Evolutionary conservation across 2,113 vertebrate genomes (phyloP), one percentile per base, ranked within the genome.

Genomic region (Coracopsis vasa): DNA sequence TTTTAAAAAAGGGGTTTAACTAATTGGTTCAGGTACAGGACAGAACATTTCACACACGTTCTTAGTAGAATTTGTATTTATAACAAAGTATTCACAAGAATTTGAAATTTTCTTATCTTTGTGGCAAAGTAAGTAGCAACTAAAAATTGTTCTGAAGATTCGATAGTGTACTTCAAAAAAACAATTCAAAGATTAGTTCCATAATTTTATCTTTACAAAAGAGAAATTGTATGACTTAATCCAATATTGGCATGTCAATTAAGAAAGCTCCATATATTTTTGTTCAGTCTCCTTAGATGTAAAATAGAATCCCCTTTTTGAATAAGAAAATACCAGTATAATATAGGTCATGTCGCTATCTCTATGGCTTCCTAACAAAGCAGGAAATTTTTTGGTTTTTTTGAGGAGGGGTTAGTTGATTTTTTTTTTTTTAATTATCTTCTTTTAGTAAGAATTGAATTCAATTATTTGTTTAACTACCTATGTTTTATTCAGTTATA

Each of bases 361-460:
- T 53, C 13, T 51, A 4, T 56, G 33, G 9, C 13, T 72, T 72
- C n/a, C 33, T 7, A 91, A 67, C 6, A 86, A 74, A 62, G 15
- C 5, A 8, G 1, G 31, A 11, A 66, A 27, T 1, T 3, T 45
- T 16, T 82, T 54, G n/a, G n/a, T 56, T 56, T 56, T 56, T 56
- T 4, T 18, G 6, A 7, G 29, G 11, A 10, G 16, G 16, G 19
- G 12, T 41, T n/a, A 2, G 2, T 25, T 28, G 11, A 3, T 33
- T 60, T 50, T 71, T 41, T 45, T 23, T 64, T 27, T 37, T 54
- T 18, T 4, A 78, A 44, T 64, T 0, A 13, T 24, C 27, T 67
- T 11, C 2, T 86, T 79, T 80, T 51, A 71, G 3, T 48, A 39
- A 83, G 3, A 0, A 62, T 18, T 50, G 17, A 65, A 15, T 73